Evolutionary conservation across 2,113 vertebrate species (phyloP), one percentile per base, ranked within the genome.

Genomic region (Conger conger): DNA sequence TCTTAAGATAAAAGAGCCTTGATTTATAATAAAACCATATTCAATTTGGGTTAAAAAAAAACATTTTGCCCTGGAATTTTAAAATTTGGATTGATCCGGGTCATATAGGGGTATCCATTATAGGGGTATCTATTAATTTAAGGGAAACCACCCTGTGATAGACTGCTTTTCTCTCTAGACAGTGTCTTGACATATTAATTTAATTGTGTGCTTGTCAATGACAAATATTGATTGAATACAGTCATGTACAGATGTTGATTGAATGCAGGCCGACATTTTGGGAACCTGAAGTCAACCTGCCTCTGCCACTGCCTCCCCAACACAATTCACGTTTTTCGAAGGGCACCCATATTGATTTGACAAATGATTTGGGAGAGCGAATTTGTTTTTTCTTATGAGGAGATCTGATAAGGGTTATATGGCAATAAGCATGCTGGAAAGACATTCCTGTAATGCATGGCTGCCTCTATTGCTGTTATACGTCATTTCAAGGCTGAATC

Each of bases 361-460:
- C 80, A 87, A 33, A 33, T 73, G 68, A 73, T 33, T 84, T 35
- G 54, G 42, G 60, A 35, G 57, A 81, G 82, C 82, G 63, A 73
- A 84, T 81, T 60, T 35, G 17, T 36, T 82, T 83, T 84, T 63
- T n/a, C n/a, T 79, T 53, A 86, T 82, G 42, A 82, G 86, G 38
- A 40, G 45, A 84, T 40, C 20, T 30, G 36, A 17, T 23, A 77
- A 35, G 78, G 79, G 20, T 3, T 36, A 27, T 23, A 2, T 33
- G 42, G 54, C 78, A 79, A 85, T 85, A 86, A 82, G 79, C 30
- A 68, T 50, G 13, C 40, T 73, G 83, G 76, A 37, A 85, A 87
- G 60, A 86, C 86, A 50, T 85, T 54, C 78, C 87, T 85, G 78
- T 73, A 78, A 18, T 80, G 87, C 79, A 84, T 33, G 82, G 50